Evolutionary conservation across 92 coral and sea anemone species (phyloP).

Genomic region (Phymanthus crucifer): DNA sequence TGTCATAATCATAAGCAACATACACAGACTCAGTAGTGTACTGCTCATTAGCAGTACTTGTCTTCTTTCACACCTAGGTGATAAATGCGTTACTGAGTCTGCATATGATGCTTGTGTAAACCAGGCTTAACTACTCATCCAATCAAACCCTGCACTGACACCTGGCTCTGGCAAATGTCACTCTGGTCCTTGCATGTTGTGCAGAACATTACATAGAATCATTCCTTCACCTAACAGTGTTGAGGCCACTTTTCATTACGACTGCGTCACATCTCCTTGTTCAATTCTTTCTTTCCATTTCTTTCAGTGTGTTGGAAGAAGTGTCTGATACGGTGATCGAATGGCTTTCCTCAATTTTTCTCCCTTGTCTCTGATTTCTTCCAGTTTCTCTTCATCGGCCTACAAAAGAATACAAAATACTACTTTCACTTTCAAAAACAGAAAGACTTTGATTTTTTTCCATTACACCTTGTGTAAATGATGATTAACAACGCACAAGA

Average conservation of each 20-base stretch:
- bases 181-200: background rate
- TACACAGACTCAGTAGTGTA: no score
- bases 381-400: slow-evolving; percentile 73
- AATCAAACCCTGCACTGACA: no score
- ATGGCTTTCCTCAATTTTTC: slow-evolving; percentile 88
- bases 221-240: background rate
- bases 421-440: no score
- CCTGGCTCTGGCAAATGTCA: background rate
- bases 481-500: no score
- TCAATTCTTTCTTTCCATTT: background rate
- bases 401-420: slow-evolving; percentile 3
- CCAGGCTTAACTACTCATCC: no score
- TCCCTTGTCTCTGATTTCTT: slow-evolving; percentile 82
- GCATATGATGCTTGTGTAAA: no score
- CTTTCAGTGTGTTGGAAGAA: slow-evolving; percentile 64
- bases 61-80: no score
- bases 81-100: no score
- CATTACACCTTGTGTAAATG: no score
- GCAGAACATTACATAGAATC: background rate
- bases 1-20: no score
- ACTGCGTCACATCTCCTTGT: background rate
- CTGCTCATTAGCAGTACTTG: no score
- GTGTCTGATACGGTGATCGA: slow-evolving; percentile 78
- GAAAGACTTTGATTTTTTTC: no score
- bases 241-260: background rate